Evolutionary conservation across 2,113 vertebrate species (phyloP).

Genomic region (Megalops atlanticus): DNA sequence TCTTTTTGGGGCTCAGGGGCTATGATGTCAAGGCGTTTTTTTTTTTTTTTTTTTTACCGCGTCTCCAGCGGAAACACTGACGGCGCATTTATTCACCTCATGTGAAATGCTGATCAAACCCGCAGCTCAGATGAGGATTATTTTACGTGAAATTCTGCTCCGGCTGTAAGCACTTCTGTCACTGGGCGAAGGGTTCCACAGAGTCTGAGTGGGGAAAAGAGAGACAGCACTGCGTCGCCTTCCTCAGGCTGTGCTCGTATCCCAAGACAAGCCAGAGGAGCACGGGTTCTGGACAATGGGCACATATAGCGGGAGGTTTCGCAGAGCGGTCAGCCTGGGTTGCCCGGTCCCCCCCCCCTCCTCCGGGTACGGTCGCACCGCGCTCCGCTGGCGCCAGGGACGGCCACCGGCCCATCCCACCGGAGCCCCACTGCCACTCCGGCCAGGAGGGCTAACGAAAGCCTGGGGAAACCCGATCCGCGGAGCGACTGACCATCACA

Average conservation of each 20-base stretch:
- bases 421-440: constrained; percentile 58
- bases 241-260: not conserved
- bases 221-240: not conserved
- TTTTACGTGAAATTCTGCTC: not conserved
- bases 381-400: constrained; percentile 50
- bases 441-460: constrained; percentile 62
- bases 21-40: not conserved
- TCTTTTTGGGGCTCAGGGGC: not conserved
- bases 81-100: not conserved
- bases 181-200: not conserved
- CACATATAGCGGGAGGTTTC: no score
- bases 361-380: constrained; percentile 16
- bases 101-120: not conserved
- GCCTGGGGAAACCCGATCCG: constrained; percentile 72
- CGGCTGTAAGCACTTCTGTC: not conserved
- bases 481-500: constrained; percentile 75
- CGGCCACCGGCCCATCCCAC: constrained; percentile 59
- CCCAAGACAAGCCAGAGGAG: not conserved
- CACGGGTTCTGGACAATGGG: no score
- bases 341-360: no score
- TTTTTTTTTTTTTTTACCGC: not conserved
- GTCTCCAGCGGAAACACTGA: no score
- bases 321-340: no score
- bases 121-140: not conserved
- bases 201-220: not conserved